Evolutionary conservation across 2,113 vertebrate genomes (phyloP), one percentile per base, ranked within the genome.

Genomic region (Oncorhynchus clarkii): DNA sequence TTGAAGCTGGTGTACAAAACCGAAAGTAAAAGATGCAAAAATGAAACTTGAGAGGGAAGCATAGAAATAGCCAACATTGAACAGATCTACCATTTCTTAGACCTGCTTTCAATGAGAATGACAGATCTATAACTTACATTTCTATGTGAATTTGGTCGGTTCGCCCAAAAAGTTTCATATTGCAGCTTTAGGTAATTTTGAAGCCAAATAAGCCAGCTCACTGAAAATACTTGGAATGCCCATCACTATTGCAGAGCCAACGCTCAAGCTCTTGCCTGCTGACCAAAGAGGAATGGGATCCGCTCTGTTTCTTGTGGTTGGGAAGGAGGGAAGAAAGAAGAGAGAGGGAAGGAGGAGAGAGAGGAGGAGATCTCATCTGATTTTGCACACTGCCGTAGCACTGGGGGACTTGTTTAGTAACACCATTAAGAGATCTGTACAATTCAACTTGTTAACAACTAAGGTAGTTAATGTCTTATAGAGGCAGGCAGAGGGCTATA

Each of bases 391-490:
- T 69, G 39, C 18, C 12, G 27, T 54, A 62, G 59, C 6, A 60
- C 77, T 24, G 59, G 62, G n/a, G n/a, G 20, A 57, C 78, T n/a
- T 67, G 68, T 75, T 71, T 20, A 20, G 39, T 45, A 45, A 16
- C 59, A 62, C 59, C 59, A 62, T 62, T 62, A 62, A 62, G 48
- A 48, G 49, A 27, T 14, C 18, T 67, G 16, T 22, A 11, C 59
- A 57, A 20, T 57, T 18, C 39, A 45, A 54, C 71, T 74, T 76
- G 80, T 80, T 75, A 84, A 77, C 76, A 85, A 26, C 71, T 74
- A 65, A 67, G 71, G 66, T 76, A 29, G 77, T 67, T 79, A 74
- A 78, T 85, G 70, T 72, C 49, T 24, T 26, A 69, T 71, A 49
- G 0, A 73, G 70, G 83, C 45, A 81, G 70, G 57, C 72, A 20